Base-by-base conservation (phyloP, 2,888 invertebrate genomes). In the Lasioglossum figueresi region DNA sequence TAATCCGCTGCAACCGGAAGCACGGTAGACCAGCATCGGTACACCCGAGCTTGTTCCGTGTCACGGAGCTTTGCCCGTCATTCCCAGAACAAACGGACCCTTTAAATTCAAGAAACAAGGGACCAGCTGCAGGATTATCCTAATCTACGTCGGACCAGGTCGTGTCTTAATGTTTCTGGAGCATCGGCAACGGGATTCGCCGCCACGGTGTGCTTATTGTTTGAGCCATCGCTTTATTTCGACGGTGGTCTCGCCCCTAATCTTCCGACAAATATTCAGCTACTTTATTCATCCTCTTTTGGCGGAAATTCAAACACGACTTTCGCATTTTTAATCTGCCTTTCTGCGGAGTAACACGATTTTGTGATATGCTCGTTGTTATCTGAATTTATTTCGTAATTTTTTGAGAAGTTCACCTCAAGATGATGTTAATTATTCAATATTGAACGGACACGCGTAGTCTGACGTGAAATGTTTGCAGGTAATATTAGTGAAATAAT, bases 101-200 rank as follows among this genome's bases (percentile, higher is more conserved):
- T 77, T 85, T 75, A 85, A 83, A 83, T 80, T 83, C 80, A 37
- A 31, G 74, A 48, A 83, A 80, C 85, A 80, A 59, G 19, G 40
- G 76, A 40, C 70, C 52, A 12, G n/a, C 37, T 19, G n/a, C 43
- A n/a, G 81, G 80, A 72, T 84, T 80, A 79, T 81, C 79, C 72
- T 79, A 85, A 92, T 93, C 92, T 92, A 91, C 91, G 80, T 90
- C 84, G 86, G 89, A 91, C 91, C 89, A 66, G 76, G 34, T 76
- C 85, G 87, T 86, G 88, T 88, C 90, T 91, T 90, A 92, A 93
- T 31, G 27, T 63, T 31, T 5, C 27, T 16, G 31, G 16, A 31
- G 5, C 63, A 31, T 63, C 31, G 63, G 63, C 31, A n/a, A 56
- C 56, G 56, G 56, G n/a, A n/a, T 56, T 56, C 56, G n/a, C n/a